These are phyloP conservation scores for Platichthys flesus DNA, from an alignment of 2,113 vertebrate genomes.

Conservation along the genomic window DNA sequence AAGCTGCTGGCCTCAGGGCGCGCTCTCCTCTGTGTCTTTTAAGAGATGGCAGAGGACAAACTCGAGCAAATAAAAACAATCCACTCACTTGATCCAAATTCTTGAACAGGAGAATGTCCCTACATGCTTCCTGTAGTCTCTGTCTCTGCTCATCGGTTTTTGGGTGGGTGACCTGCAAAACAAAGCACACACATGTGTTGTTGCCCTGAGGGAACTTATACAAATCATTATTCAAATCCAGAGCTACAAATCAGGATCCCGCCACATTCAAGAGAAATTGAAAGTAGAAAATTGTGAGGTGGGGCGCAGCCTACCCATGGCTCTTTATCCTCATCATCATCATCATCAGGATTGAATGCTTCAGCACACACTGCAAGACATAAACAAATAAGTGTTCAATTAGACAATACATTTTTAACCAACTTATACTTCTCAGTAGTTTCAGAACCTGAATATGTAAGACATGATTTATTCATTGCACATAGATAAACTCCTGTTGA, in stretches of 20 bases:
- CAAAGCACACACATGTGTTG: slow-evolving; percentile 17
- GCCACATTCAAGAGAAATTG: neutral
- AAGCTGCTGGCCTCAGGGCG: slow-evolving; percentile 27
- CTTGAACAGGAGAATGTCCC: slow-evolving; percentile 97
- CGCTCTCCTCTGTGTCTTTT: slow-evolving; percentile 41
- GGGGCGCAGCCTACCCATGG: slow-evolving; percentile 86
- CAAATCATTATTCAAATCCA: neutral
- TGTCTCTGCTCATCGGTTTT: slow-evolving; percentile 99
- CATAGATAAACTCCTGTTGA: too few species aligned
- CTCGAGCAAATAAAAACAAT: slow-evolving; percentile 31
- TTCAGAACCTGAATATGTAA: too few species aligned
- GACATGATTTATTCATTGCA: too few species aligned
- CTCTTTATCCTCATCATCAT: slow-evolving; percentile 96
- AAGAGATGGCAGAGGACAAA: slow-evolving; percentile 29
- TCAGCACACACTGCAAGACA: slow-evolving; percentile 94
- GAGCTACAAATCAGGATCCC: neutral
- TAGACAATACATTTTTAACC: too few species aligned
- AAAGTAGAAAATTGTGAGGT: neutral
- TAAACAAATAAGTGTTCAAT: neutral
- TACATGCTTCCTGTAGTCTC: slow-evolving; percentile 96
- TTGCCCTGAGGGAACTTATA: neutral
- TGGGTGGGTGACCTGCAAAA: slow-evolving; percentile 91
- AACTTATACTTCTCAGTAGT: too few species aligned
- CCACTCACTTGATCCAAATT: slow-evolving; percentile 93
- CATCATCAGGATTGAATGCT: slow-evolving; percentile 98